Percentiles rank a stretch among this genome's conserved stretches.
Conservation (phyloP, 2,797 vertebrate species). For the Danio choprae region DNA sequence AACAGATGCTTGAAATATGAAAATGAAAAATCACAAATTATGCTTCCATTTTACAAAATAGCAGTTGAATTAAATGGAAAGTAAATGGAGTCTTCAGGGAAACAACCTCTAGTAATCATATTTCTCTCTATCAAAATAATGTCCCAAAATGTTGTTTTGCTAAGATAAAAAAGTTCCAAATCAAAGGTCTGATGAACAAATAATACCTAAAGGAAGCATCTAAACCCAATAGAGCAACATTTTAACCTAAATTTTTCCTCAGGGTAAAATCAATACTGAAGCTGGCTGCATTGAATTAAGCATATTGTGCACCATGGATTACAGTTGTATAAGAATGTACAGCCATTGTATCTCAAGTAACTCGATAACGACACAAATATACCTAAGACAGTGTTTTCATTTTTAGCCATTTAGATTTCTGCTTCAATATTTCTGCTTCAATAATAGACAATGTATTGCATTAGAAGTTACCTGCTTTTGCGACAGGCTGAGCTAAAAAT, state of each 20-base stretch:
- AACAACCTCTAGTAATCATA: not conserved
- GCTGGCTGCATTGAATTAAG: not conserved
- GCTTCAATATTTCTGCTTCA: slow-evolving; percentile 2
- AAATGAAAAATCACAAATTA: not conserved
- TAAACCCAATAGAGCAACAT: not conserved
- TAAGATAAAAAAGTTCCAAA: not conserved
- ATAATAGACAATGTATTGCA: not conserved
- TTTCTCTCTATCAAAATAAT: not conserved
- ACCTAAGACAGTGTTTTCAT: slow-evolving; percentile 1
- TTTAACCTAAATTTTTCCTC: not conserved
- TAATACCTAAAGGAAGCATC: not conserved
- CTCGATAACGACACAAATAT: not conserved
- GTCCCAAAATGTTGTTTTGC: not conserved
- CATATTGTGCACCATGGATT: not conserved
- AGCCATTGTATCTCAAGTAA: not conserved
- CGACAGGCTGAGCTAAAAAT: not conserved
- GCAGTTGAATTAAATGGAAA: too few species aligned
- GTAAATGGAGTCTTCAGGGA: too few species aligned
- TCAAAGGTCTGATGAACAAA: not conserved
- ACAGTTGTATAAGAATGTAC: not conserved
- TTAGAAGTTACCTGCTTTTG: slow-evolving; percentile 9
- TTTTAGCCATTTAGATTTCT: slow-evolving; percentile 7
- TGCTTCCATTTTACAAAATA: not conserved
- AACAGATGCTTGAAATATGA: not conserved
- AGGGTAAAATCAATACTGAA: not conserved